Base-by-base conservation (phyloP, 2,797 vertebrate genomes). In the Bryconaethiops microstoma region DNA sequence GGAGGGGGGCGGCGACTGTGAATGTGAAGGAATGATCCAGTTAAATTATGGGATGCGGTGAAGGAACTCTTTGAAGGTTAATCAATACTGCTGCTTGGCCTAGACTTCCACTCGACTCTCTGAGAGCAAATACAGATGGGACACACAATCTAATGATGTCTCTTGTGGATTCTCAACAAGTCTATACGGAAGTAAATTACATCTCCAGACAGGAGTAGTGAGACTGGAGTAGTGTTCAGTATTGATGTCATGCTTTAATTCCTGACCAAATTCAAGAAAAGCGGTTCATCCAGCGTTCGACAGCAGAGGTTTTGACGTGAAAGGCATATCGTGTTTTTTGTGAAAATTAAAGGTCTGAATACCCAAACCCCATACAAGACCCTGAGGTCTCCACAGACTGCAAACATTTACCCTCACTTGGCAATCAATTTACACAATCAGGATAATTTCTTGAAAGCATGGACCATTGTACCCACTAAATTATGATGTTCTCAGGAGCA, bases 61-160 rank as follows among this genome's bases (percentile, higher is more conserved):
- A 83, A 76, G 71, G 76, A 78, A 67, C 35, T 29, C 81, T 75
- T 78, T 81, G 82, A 87, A 80, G 79, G 73, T 72, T 75, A 79
- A 91, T 92, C 89, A 50, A 91, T 91, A 85, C 70, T 78, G 82
- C 84, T 85, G 59, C 87, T 86, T 86, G 84, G 74, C 73, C 71
- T 55, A 69, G 25, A 21, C 62, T 74, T 72, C 50, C 62, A 76
- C 60, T 57, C 72, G 76, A 71, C 63, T 50, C 77, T 74, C 82
- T 76, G 74, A 57, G 88, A 84, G 67, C 63, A 83, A 79, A 83
- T 50, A 68, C 60, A 81, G 63, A 42, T 21, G 63, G 65, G 54
- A 77, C 78, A 65, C 78, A 25, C 23, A n/a, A 55, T 84, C 50
- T 88, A 88, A 90, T 89, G 79, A 92, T 76, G 86, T 83, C 70